Evolutionary conservation across 2,113 vertebrate genomes (phyloP).

Genomic region (Callopanchax toddi): DNA sequence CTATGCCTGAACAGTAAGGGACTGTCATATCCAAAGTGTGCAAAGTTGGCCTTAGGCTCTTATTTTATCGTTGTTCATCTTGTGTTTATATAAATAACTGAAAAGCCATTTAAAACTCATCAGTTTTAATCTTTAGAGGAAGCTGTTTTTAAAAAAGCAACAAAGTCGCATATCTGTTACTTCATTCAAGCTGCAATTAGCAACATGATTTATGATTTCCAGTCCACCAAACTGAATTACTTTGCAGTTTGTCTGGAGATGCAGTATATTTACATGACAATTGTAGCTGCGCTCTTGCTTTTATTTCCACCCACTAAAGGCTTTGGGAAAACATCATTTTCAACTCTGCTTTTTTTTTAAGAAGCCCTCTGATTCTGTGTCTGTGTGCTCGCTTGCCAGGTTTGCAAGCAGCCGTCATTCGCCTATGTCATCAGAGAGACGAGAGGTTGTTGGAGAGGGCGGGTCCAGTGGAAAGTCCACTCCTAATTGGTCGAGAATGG

Average conservation of each 20-base stretch:
- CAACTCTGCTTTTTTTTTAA: constrained; percentile 23
- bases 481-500: constrained; percentile 91
- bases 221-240: background rate
- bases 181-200: background rate
- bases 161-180: background rate
- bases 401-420: constrained; percentile 91
- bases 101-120: background rate
- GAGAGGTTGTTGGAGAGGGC: constrained; percentile 85
- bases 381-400: constrained; percentile 71
- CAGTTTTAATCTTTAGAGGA: constrained; percentile 13
- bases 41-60: background rate
- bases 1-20: constrained; percentile 97
- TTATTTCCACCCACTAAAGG: constrained; percentile 17
- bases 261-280: constrained; percentile 8
- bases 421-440: constrained; percentile 90
- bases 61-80: background rate
- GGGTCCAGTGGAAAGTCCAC: constrained; percentile 88
- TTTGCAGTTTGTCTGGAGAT: constrained; percentile 10
- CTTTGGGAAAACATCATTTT: constrained; percentile 16
- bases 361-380: background rate
- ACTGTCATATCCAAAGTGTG: background rate
- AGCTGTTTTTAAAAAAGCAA: background rate
- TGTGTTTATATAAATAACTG: background rate
- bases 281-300: background rate
- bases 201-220: constrained; percentile 1